Conservation (phyloP, 2,888 invertebrate species). For the Byasa hedistus region DNA sequence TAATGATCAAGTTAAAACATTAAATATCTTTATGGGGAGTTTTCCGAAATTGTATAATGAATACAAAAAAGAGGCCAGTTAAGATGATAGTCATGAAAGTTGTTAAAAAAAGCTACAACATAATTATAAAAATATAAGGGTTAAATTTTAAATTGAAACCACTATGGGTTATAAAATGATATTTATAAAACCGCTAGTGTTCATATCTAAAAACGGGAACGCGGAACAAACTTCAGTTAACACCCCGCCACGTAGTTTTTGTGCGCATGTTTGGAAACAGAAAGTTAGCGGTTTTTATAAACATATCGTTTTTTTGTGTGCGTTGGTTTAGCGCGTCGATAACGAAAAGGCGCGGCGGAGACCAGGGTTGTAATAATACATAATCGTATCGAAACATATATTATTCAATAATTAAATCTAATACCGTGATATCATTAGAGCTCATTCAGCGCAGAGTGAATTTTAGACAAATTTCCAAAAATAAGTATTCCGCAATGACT, state of each 20-base stretch:
- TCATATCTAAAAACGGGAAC: conserved; percentile 31
- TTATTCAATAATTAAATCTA: neutral
- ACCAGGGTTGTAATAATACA: conserved; percentile 33
- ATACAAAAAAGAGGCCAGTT: too few species aligned
- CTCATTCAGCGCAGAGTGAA: too few species aligned
- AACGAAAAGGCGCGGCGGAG: conserved; percentile 41
- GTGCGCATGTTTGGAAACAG: conserved; percentile 56
- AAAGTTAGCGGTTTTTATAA: conserved; percentile 65
- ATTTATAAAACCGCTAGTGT: conserved; percentile 5
- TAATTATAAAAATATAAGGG: neutral
- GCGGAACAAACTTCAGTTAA: conserved; percentile 59
- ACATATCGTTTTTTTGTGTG: conserved; percentile 53
- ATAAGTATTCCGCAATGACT: too few species aligned
- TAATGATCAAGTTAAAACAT: too few species aligned
- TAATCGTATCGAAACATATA: neutral
- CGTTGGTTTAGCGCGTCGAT: conserved; percentile 71
- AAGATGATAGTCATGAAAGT: neutral
- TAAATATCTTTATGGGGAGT: neutral
- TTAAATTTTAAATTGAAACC: neutral
- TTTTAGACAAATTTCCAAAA: too few species aligned
- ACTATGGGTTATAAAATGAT: conserved; percentile 9
- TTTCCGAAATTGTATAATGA: neutral
- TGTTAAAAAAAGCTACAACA: neutral
- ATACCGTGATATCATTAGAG: too few species aligned
- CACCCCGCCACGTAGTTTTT: conserved; percentile 60